These are phyloP conservation scores for Nannospalax galili DNA, from an alignment of 2,113 vertebrate species.

Conservation along the genomic window DNA sequence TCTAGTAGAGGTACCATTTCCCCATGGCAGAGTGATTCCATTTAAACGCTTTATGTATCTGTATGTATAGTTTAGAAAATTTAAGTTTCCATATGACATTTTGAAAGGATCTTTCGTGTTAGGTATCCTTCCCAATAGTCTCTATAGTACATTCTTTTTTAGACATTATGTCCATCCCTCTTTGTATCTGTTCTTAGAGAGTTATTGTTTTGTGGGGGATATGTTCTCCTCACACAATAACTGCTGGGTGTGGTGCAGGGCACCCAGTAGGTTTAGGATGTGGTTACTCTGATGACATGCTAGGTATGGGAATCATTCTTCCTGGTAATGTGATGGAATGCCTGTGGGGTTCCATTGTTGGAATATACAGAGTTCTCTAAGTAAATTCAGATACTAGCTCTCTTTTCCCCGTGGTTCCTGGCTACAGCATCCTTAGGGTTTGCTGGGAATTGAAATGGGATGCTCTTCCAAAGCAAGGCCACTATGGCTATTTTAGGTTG, in stretches of 20 bases:
- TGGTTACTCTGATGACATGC: not conserved
- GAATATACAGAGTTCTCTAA: not conserved
- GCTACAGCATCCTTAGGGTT: not conserved
- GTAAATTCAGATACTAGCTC: not conserved
- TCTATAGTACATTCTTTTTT: not conserved
- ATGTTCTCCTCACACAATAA: not conserved
- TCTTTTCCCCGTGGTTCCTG: not conserved
- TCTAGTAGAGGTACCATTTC: too few species aligned
- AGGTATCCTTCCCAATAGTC: too few species aligned
- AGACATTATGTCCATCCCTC: too few species aligned
- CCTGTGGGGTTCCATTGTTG: not conserved
- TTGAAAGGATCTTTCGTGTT: too few species aligned
- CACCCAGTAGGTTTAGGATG: not conserved
- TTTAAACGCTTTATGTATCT: too few species aligned
- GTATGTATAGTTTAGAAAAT: too few species aligned
- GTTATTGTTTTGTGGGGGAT: not conserved
- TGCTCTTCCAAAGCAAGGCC: not conserved
- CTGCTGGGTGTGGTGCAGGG: not conserved
- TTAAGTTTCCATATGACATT: too few species aligned
- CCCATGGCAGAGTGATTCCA: too few species aligned
- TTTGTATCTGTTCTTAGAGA: not conserved
- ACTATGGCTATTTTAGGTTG: not conserved
- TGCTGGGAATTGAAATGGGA: not conserved
- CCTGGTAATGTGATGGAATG: not conserved
- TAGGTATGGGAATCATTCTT: not conserved